Percentiles rank a stretch among this genome's conserved stretches.
phyloP scores from a whole-genome alignment of 2,888 invertebrate species.

The Cryptus armator region DNA sequence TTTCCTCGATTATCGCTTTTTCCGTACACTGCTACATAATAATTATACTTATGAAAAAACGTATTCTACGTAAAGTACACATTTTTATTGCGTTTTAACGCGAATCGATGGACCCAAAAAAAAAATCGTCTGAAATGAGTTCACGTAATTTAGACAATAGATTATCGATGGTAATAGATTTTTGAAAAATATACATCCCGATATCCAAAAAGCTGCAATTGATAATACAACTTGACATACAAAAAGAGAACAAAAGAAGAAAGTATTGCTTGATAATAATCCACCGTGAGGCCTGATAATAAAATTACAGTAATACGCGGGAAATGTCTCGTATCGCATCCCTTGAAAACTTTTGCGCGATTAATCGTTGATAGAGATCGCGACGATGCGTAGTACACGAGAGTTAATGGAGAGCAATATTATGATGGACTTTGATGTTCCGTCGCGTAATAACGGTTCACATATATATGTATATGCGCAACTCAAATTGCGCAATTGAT shows the following conservation, averaged over 20 bases:
- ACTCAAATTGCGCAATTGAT: slow-evolving; percentile 47
- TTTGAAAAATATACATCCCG: too few relatives aligned
- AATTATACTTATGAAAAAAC: not conserved
- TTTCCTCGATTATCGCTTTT: slow-evolving; percentile 1
- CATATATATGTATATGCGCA: not conserved
- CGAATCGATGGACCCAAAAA: too few relatives aligned
- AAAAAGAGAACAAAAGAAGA: too few relatives aligned
- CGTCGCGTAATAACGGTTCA: slow-evolving; percentile 1
- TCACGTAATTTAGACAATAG: too few relatives aligned
- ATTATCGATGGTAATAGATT: too few relatives aligned
- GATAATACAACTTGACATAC: too few relatives aligned
- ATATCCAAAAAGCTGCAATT: too few relatives aligned
- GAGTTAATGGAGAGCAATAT: not conserved
- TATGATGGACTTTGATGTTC: slow-evolving; percentile 52
- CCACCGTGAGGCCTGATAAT: too few relatives aligned
- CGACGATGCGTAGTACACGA: not conserved
- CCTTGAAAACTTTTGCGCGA: not conserved
- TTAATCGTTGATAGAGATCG: not conserved
- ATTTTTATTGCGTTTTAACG: not conserved
- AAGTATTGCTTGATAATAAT: too few relatives aligned
- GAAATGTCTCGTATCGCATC: not conserved
- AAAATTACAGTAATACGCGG: not conserved
- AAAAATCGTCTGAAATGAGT: too few relatives aligned
- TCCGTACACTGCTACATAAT: not conserved
- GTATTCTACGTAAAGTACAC: too few relatives aligned